These are phyloP conservation scores for Emys orbicularis DNA, from an alignment of 2,797 vertebrate genomes.

Conservation along the genomic window DNA sequence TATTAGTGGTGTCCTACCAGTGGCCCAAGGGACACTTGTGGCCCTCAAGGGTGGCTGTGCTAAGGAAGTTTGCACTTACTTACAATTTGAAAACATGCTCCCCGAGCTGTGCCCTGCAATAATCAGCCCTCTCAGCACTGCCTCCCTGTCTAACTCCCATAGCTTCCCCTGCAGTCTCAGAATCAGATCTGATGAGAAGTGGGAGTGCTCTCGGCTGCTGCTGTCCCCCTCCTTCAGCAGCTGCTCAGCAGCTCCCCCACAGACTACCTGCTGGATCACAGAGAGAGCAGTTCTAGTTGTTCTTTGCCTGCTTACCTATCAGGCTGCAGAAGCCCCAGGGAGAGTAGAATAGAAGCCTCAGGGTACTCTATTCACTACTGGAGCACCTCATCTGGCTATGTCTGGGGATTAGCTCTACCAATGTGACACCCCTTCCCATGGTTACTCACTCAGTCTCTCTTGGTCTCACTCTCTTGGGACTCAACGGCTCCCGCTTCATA, in stretches of 20 bases:
- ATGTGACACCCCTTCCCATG: too few relatives aligned
- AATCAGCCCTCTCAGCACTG: neutral
- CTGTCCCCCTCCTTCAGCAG: too few relatives aligned
- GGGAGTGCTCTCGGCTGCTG: neutral
- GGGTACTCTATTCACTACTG: too few relatives aligned
- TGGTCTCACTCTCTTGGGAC: too few relatives aligned
- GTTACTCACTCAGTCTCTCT: too few relatives aligned
- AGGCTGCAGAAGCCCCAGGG: neutral
- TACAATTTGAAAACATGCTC: neutral
- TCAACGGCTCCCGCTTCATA: too few relatives aligned
- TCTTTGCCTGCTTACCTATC: neutral
- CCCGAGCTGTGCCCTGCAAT: neutral
- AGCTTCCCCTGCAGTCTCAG: neutral
- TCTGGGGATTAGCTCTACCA: too few relatives aligned
- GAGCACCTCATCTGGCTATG: too few relatives aligned
- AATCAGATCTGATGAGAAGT: neutral
- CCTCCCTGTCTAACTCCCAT: neutral
- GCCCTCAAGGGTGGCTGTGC: neutral
- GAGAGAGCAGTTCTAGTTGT: neutral
- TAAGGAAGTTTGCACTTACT: neutral
- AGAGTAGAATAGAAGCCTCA: neutral
- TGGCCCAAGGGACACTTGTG: neutral
- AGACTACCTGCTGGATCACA: neutral
- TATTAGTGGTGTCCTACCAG: fast-evolving
- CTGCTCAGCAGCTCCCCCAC: neutral